Evolutionary conservation across 1,140 invertebrate species (phyloP).

Genomic region (Drosophila miranda): DNA sequence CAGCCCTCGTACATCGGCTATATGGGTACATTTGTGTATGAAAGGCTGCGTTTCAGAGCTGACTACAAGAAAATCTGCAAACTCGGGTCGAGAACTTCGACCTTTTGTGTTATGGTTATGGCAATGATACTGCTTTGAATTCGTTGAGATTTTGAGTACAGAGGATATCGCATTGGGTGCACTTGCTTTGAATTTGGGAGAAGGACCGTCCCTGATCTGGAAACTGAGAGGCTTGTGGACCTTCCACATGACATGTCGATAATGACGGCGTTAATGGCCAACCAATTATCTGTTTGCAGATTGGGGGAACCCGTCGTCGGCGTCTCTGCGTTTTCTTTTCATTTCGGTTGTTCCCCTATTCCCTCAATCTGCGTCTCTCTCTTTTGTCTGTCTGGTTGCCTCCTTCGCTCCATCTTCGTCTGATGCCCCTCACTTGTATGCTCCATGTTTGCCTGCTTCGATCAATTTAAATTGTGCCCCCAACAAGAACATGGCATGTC

Average conservation of each 20-base stretch:
- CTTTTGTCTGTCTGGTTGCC: background rate
- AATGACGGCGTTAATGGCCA: constrained; percentile 56
- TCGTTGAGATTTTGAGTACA: no score
- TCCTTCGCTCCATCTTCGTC: background rate
- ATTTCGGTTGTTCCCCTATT: constrained; percentile 7
- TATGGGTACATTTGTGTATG: no score
- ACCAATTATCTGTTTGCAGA: constrained; percentile 24
- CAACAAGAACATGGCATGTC: constrained; percentile 16
- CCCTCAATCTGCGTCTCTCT: background rate
- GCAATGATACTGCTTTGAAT: no score
- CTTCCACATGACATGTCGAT: constrained; percentile 30
- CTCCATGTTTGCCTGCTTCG: constrained; percentile 9
- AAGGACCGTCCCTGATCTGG: background rate
- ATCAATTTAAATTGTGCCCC: constrained; percentile 20
- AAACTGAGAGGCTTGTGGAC: background rate
- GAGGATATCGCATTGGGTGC: no score
- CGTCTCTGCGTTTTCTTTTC: constrained; percentile 13
- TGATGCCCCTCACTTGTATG: constrained; percentile 29
- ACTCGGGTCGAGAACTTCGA: no score
- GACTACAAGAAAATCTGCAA: no score
- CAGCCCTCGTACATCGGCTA: no score
- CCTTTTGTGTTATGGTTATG: no score
- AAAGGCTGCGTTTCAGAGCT: no score
- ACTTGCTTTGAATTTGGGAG: background rate
- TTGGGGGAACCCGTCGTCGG: constrained; percentile 7